phyloP scores from a whole-genome alignment of 2,797 vertebrate species.

The Ptychobarbus kaznakovi region DNA sequence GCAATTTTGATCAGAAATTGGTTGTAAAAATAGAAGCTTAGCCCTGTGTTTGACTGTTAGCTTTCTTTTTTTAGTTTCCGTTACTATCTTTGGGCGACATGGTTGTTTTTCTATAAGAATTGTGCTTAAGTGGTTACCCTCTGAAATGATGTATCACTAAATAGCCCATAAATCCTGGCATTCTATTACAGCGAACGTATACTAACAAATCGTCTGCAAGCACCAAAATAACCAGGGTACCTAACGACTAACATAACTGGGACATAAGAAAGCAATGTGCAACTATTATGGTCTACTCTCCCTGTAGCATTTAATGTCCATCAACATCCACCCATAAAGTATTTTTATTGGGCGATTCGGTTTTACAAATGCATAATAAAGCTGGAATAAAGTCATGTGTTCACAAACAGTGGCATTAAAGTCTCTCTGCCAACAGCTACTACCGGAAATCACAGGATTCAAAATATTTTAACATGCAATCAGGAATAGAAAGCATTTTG shows the following conservation, averaged over 20 bases:
- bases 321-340: neutral
- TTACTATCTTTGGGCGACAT: neutral
- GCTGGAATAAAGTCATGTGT: neutral
- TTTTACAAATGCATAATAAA: neutral
- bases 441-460: neutral
- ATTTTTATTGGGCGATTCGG: neutral
- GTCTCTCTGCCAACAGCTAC: neutral
- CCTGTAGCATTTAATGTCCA: neutral
- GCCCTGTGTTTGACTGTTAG: neutral
- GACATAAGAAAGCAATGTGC: neutral
- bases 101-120: slow-evolving; percentile 4
- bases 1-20: neutral
- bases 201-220: neutral
- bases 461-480: neutral
- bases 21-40: neutral
- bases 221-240: neutral
- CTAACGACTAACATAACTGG: too few species aligned
- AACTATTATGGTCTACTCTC: neutral
- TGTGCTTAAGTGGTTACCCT: neutral
- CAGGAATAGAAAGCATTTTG: neutral
- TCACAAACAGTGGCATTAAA: neutral
- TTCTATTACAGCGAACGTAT: neutral
- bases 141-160: neutral
- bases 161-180: neutral
- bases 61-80: too few species aligned